Conservation (phyloP, 1,140 invertebrate genomes). For the Linepithema humile region DNA sequence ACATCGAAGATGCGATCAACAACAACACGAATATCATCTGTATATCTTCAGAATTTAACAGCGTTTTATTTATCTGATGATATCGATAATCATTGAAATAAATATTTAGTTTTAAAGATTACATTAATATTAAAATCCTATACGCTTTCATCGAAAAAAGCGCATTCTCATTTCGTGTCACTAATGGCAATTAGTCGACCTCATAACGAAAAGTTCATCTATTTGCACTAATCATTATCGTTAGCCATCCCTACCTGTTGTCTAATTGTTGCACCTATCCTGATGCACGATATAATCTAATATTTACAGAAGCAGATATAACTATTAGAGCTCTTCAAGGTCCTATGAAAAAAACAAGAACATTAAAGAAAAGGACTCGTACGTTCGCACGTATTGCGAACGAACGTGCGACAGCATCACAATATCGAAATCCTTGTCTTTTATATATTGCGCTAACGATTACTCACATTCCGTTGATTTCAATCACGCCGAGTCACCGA, state of each 20-base stretch:
- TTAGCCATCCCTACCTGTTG: not conserved
- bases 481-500: not conserved
- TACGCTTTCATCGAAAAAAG: not conserved
- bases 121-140: not conserved
- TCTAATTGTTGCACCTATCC: constrained; percentile 53
- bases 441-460: not conserved
- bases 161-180: not conserved
- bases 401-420: not conserved
- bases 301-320: constrained; percentile 64
- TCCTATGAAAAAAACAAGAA: constrained; percentile 32
- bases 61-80: not conserved
- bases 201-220: not conserved
- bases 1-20: not conserved
- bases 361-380: not conserved
- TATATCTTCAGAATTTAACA: not conserved
- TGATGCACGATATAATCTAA: constrained; percentile 42
- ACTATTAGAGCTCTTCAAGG: constrained; percentile 37
- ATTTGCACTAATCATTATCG: not conserved
- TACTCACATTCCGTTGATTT: not conserved
- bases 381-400: not conserved
- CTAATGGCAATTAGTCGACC: not conserved
- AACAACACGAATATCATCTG: not conserved
- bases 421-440: not conserved
- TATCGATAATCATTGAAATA: not conserved
- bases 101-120: constrained; percentile 9